Conservation (phyloP, 2,113 vertebrate species). For the Nannobrachium achirus region DNA sequence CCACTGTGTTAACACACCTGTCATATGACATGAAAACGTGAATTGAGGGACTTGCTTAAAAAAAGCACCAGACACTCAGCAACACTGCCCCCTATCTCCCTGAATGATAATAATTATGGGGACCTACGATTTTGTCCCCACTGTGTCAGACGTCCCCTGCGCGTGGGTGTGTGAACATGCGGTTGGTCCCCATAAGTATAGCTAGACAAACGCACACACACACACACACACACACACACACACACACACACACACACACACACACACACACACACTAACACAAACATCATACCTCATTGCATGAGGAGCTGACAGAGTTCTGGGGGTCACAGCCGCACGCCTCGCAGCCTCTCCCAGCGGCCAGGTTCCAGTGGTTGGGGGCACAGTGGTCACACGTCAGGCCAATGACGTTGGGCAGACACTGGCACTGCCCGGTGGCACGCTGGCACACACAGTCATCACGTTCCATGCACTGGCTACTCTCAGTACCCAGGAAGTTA, state of each 20-base stretch:
- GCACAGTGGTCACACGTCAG: constrained; percentile 90
- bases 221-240: not conserved
- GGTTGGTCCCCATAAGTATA: too few species aligned
- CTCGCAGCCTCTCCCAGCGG: constrained; percentile 86
- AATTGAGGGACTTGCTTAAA: too few species aligned
- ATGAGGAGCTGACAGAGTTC: constrained; percentile 84
- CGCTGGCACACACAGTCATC: constrained; percentile 88
- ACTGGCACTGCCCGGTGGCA: constrained; percentile 89
- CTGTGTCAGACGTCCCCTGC: too few species aligned
- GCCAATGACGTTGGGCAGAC: constrained; percentile 87
- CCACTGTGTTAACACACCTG: too few species aligned
- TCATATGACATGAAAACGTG: too few species aligned
- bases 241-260: not conserved
- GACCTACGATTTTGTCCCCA: too few species aligned
- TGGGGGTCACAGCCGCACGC: constrained; percentile 87
- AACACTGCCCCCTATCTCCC: too few species aligned
- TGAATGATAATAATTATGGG: too few species aligned
- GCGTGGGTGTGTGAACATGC: too few species aligned
- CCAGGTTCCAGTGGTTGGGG: constrained; percentile 93
- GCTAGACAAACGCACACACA: too few species aligned
- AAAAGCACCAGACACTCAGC: too few species aligned
- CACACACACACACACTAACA: not conserved
- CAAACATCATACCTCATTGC: constrained; percentile 91
- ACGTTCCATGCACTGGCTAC: constrained; percentile 82
- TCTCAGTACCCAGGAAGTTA: constrained; percentile 87